phyloP scores from a whole-genome alignment of 2,797 vertebrate species.

The Tinamus major region DNA sequence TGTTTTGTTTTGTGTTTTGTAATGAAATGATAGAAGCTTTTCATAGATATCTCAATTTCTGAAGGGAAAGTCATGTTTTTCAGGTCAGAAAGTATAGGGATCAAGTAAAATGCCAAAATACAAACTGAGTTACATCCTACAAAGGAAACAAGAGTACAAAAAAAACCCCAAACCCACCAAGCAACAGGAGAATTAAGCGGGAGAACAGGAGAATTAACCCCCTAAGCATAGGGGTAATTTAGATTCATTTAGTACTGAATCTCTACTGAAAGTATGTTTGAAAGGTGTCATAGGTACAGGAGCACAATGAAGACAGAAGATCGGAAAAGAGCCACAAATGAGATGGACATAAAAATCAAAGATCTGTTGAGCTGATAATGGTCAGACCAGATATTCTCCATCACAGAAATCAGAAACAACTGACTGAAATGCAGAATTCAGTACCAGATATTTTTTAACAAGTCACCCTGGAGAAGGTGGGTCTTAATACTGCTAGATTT shows the following conservation, averaged over 20 bases:
- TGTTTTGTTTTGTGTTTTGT: constrained; percentile 40
- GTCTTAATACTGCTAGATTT: not conserved
- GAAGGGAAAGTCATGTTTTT: constrained; percentile 21
- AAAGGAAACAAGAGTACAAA: not conserved
- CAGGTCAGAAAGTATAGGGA: constrained; percentile 22
- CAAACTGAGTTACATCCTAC: not conserved
- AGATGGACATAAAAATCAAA: not conserved
- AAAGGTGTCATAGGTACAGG: not conserved
- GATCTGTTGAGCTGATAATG: not conserved
- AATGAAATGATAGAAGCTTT: constrained; percentile 41
- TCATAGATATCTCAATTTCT: constrained; percentile 42
- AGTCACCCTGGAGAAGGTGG: not conserved
- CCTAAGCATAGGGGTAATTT: not conserved
- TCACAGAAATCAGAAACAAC: not conserved
- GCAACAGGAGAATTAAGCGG: not conserved
- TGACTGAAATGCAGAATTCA: not conserved
- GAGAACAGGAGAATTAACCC: too few relatives aligned
- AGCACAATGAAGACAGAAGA: not conserved
- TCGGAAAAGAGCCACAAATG: not conserved
- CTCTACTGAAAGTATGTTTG: not conserved
- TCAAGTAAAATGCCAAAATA: constrained; percentile 1
- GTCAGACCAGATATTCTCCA: not conserved
- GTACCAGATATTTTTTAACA: fast-evolving
- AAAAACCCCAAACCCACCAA: not conserved
- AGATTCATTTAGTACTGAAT: not conserved